A percentile compares a stretch with the other conserved stretches of the same genome.
phyloP scores from a whole-genome alignment of 2,113 vertebrate species.

The Cebidichthys violaceus region DNA sequence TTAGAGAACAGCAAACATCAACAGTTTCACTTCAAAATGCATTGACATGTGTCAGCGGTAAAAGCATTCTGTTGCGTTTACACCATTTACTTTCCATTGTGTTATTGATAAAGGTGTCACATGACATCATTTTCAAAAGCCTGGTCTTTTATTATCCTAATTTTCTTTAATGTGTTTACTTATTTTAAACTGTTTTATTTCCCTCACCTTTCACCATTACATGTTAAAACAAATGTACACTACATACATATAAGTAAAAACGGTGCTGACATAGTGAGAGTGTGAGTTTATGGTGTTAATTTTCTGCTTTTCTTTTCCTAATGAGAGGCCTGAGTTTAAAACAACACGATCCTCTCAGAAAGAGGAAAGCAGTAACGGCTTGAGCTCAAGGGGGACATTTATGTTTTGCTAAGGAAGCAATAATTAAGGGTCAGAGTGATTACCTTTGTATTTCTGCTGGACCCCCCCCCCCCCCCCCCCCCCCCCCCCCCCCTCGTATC shows the following conservation, averaged over 20 bases:
- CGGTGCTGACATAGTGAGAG: neutral
- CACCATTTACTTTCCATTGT: neutral
- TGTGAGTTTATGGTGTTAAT: constrained; percentile 40
- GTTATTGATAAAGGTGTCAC: neutral
- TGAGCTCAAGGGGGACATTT: constrained; percentile 56
- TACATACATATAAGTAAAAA: neutral
- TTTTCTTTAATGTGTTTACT: neutral
- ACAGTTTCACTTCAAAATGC: neutral
- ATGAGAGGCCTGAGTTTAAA: constrained; percentile 46
- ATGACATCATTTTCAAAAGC: neutral
- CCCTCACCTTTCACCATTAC: neutral
- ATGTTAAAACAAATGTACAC: neutral
- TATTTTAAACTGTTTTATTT: neutral
- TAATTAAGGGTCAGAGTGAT: constrained; percentile 82
- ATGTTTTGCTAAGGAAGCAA: constrained; percentile 78
- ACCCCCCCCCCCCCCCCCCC: no score
- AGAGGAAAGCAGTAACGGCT: constrained; percentile 51
- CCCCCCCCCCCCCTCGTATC: constrained; percentile 62
- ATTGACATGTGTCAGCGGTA: neutral
- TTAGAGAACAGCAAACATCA: neutral
- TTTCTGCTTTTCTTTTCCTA: constrained; percentile 43
- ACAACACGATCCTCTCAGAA: constrained; percentile 54
- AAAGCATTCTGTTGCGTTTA: neutral
- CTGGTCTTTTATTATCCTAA: neutral
- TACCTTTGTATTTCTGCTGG: constrained; percentile 75